Evolutionary conservation across 1,140 invertebrate genomes (phyloP), one percentile per base, ranked within the genome.

Genomic region (Pectinophora gossypiella): DNA sequence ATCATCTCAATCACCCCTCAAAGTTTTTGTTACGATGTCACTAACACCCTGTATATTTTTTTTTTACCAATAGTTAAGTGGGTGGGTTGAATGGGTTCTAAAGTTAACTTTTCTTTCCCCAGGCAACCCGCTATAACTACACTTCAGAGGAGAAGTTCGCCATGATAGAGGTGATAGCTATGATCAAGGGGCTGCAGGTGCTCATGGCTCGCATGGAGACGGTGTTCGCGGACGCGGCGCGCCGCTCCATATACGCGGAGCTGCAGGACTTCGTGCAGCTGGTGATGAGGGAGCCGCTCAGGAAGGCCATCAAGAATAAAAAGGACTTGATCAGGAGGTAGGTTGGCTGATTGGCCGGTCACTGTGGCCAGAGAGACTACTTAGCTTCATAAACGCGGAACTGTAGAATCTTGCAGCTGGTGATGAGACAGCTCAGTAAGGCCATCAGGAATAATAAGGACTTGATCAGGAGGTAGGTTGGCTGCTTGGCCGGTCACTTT

Each of bases 391-490:
- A 63, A 99, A 99, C 88, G 94, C 97, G 0, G 97, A 99, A 77
- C 88, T 99, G 27, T 98, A 99, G 89, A 96, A 98, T 85, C 99
- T 99, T 90, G 85, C 84, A 97, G 0, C 89, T 91, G 10, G 80
- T 99, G 3, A 88, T 97, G 43, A 98, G 99, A 72, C 98, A 98
- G 0, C 88, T 99, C 2, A 89, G 98, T 54, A 99, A 99, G 85
- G 96, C 98, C 0, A 95, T 99, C 22, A 99, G 99, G 88, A 98
- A 99, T 78, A 99, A 99, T 81, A 98, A 98, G 84, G 98, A 99
- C 89, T 88, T 99, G 13, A 97, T 99, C 50, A 90, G 96, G 76
- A 95, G 94, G 94, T 95, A 77, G 61, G 2, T n/a, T n/a, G n/a
- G n/a, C n/a, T n/a, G n/a, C n/a, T n/a, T n/a, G n/a, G n/a, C n/a